These are phyloP conservation scores for Hyposmocoma kahamanoa DNA, from an alignment of 1,140 invertebrate species.

Conservation along the genomic window DNA sequence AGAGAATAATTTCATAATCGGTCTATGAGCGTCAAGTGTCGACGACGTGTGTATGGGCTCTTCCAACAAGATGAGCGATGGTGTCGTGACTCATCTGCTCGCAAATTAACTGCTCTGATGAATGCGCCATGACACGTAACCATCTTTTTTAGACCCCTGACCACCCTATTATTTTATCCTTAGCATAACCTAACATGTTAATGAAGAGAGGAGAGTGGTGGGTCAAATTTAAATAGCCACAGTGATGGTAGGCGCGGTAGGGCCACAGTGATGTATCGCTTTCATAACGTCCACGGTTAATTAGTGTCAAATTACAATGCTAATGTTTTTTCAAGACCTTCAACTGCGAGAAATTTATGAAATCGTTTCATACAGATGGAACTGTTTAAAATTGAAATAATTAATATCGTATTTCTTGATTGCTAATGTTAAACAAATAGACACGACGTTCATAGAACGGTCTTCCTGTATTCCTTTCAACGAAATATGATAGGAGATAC, in stretches of 20 bases:
- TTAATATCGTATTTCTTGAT: too few relatives aligned
- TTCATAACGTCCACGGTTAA: conserved; percentile 51
- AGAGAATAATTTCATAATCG: conserved; percentile 2
- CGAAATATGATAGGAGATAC: too few relatives aligned
- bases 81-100: conserved; percentile 54
- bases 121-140: conserved; percentile 41
- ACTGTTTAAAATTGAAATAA: too few relatives aligned
- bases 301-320: conserved; percentile 51
- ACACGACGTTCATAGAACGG: too few relatives aligned
- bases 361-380: too few relatives aligned
- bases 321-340: conserved; percentile 34
- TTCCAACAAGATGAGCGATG: conserved; percentile 54
- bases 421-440: too few relatives aligned
- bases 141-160: conserved; percentile 23
- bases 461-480: too few relatives aligned
- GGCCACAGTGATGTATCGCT: conserved; percentile 45
- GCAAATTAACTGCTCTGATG: conserved; percentile 65
- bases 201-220: too few relatives aligned
- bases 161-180: conserved; percentile 9
- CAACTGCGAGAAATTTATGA: too few relatives aligned
- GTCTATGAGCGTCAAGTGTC: conserved; percentile 30
- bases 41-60: conserved; percentile 33
- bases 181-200: too few relatives aligned
- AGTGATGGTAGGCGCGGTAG: conserved; percentile 33
- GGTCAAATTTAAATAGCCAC: too few relatives aligned